Conservation (phyloP, 2,888 invertebrate species). For the Rapana venosa region DNA sequence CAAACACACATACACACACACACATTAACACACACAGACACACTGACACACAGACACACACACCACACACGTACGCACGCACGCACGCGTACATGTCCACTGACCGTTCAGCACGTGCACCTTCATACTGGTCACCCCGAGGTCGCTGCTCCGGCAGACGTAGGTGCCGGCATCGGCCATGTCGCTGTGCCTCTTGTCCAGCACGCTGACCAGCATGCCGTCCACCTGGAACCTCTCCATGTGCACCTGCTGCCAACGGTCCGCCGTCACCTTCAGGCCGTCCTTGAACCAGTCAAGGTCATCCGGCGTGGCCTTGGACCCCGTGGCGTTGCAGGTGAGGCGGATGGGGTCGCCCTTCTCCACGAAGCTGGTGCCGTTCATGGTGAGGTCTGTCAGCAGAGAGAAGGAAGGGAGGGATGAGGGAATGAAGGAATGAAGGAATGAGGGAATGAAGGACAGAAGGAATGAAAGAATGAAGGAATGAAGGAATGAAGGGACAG, state of each 20-base stretch:
- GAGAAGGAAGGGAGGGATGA: no score
- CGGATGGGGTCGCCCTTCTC: constrained; percentile 64
- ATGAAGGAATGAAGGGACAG: not conserved
- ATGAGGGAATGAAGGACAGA: not conserved
- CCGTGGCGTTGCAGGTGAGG: constrained; percentile 68
- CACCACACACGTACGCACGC: no score
- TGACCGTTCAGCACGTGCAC: constrained; percentile 68
- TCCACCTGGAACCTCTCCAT: constrained; percentile 63
- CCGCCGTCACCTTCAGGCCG: constrained; percentile 62
- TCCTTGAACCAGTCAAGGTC: constrained; percentile 69
- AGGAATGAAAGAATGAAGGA: constrained; percentile 18
- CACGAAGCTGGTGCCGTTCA: constrained; percentile 65
- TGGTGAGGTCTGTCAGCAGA: not conserved
- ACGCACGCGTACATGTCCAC: no score
- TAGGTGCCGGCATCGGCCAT: constrained; percentile 68
- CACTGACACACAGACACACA: not conserved
- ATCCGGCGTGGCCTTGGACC: constrained; percentile 61
- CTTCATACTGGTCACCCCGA: constrained; percentile 60
- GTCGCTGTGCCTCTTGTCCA: constrained; percentile 64
- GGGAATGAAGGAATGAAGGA: not conserved
- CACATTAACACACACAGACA: not conserved
- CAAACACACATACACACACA: not conserved
- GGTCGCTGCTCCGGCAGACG: constrained; percentile 63
- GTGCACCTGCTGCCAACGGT: constrained; percentile 59
- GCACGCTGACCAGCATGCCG: constrained; percentile 62